A percentile compares a stretch with the other conserved stretches of the same genome.
These are phyloP conservation scores for Phortica magna DNA, from an alignment of 2,888 invertebrate genomes.

Conservation along the genomic window DNA sequence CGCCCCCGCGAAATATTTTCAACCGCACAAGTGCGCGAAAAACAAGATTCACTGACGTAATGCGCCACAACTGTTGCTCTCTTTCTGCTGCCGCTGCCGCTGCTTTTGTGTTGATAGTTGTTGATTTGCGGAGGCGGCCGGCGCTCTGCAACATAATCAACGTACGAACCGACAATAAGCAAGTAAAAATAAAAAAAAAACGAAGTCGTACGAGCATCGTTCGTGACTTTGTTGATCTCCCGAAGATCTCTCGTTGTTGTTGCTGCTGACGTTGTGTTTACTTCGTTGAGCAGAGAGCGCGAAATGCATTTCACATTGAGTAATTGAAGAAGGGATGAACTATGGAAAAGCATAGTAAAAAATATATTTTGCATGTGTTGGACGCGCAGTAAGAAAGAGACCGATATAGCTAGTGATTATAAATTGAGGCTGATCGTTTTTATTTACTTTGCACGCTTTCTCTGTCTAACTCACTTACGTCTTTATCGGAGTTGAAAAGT, in stretches of 20 bases:
- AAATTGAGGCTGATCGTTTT: no score
- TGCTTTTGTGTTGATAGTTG: not conserved
- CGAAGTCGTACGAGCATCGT: not conserved
- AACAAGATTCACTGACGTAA: constrained; percentile 17
- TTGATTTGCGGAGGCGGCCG: constrained; percentile 3
- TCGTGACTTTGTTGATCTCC: not conserved
- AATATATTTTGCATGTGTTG: no score
- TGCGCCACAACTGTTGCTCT: constrained; percentile 14
- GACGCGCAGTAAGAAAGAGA: no score
- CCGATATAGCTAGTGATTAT: no score
- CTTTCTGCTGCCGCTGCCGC: not conserved
- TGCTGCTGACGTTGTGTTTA: constrained; percentile 8
- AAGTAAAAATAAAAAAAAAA: no score
- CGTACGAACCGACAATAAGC: not conserved
- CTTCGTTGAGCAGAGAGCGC: no score
- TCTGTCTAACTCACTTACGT: no score
- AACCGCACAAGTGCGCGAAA: constrained; percentile 18
- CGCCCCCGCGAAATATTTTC: constrained; percentile 16
- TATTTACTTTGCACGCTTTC: no score
- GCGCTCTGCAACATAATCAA: constrained; percentile 12
- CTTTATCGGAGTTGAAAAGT: no score
- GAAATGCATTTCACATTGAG: no score
- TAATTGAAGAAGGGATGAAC: no score
- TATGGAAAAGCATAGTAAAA: no score
- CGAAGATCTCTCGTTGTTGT: not conserved